Base-by-base conservation (phyloP, 2,888 invertebrate genomes). In the Drosophila diplacantha region DNA sequence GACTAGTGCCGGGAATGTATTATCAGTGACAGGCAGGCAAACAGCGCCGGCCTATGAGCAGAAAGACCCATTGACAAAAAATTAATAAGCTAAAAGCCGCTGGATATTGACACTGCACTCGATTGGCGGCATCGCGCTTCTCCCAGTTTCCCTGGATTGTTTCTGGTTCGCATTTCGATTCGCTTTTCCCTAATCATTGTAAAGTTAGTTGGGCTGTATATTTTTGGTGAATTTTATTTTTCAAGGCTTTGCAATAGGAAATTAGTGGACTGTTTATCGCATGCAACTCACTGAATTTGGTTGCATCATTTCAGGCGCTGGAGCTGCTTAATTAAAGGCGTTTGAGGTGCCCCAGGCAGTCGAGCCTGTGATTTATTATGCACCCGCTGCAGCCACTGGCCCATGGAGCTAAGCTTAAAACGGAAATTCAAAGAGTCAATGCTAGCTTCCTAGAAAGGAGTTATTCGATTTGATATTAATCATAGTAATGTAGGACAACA, bases 21-120 rank as follows among this genome's bases (percentile, higher is more conserved):
- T 84, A 84, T 81, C 82, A 72, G 65, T 72, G 82, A 84, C 84
- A 74, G 74, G 50, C 74, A 81, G 82, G 63, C 72, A 56, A 46
- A 51, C 51, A 49, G 55, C 43, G 18, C n/a, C 31, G 11, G 37
- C 37, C 61, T 26, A 5, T 11, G 16, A 39, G 49, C 50, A 61
- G 46, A 61, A 51, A 31, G 52, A 62, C 51, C 63, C 57, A 73
- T 60, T 81, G 74, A 68, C 81, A 84, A 81, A 83, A 81, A 80
- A 84, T 82, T 84, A 81, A 81, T 82, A 82, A 75, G 82, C 75
- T 81, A 75, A 82, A 81, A 81, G 72, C 82, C 83, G 72, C 80
- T 73, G 82, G 72, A 71, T 83, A 83, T 83, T 82, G 83, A 80
- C 77, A 73, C 69, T 71, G 63, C 80, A 76, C 80, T 83, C 80